These are phyloP conservation scores for Triplophysa siluroides DNA, from an alignment of 2,113 vertebrate species.

Conservation along the genomic window DNA sequence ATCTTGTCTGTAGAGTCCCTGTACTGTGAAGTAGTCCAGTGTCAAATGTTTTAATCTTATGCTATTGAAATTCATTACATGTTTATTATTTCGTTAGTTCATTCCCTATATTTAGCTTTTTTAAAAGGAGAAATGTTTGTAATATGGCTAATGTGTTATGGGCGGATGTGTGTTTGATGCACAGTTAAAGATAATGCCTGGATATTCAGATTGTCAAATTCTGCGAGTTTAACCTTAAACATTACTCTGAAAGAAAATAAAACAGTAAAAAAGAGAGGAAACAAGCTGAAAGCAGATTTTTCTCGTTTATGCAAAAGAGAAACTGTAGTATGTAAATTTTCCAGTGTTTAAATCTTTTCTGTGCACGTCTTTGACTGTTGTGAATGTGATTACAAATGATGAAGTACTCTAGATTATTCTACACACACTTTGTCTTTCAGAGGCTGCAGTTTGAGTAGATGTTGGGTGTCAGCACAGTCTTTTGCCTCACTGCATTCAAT, in stretches of 20 bases:
- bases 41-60: not conserved
- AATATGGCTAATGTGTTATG: not conserved
- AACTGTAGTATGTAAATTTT: constrained; percentile 11
- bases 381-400: constrained; percentile 4
- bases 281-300: not conserved
- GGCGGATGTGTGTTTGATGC: too few species aligned
- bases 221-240: not conserved
- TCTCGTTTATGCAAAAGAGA: not conserved
- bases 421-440: not conserved
- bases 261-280: too few species aligned
- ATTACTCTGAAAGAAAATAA: not conserved
- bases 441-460: constrained; percentile 20
- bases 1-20: too few species aligned
- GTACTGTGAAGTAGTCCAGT: not conserved
- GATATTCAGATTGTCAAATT: not conserved
- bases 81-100: not conserved
- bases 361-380: not conserved
- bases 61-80: not conserved
- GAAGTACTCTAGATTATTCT: constrained; percentile 11
- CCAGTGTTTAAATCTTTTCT: not conserved
- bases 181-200: not conserved
- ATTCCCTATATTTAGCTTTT: too few species aligned
- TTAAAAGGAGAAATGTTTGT: not conserved
- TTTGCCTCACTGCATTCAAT: constrained; percentile 10
- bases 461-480: constrained; percentile 1